These are phyloP conservation scores for Tricholaema leucomelas DNA, from an alignment of 2,113 vertebrate species.

Conservation along the genomic window DNA sequence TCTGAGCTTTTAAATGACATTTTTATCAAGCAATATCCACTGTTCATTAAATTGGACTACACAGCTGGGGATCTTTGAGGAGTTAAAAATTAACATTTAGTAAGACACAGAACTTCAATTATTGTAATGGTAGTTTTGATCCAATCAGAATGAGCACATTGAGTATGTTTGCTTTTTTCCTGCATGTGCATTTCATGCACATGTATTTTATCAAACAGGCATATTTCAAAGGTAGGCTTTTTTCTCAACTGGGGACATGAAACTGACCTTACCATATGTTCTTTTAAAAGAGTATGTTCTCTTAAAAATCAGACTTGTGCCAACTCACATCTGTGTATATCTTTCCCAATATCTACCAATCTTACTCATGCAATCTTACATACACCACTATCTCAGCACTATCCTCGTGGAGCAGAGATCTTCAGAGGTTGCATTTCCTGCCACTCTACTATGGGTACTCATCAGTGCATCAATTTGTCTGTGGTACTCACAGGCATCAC, in stretches of 20 bases:
- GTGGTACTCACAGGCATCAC: background rate
- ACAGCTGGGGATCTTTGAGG: background rate
- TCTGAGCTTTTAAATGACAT: accelerated
- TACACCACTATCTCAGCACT: background rate
- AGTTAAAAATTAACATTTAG: background rate
- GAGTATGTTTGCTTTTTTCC: background rate
- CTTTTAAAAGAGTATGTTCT: background rate
- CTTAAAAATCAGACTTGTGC: background rate
- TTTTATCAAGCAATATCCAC: background rate
- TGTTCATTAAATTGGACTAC: background rate
- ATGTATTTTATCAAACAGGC: too few relatives aligned
- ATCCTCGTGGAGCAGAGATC: background rate
- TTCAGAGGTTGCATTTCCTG: background rate
- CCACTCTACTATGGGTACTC: background rate
- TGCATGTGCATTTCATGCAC: too few relatives aligned
- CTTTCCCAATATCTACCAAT: background rate
- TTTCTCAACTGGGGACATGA: background rate
- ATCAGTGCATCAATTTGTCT: background rate
- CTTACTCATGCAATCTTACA: background rate
- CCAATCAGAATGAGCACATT: background rate
- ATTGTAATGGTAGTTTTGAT: background rate
- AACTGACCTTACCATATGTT: background rate
- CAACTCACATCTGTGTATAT: accelerated
- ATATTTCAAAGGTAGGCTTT: background rate
- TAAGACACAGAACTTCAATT: background rate